Base-by-base conservation (phyloP, 2,888 invertebrate genomes). In the Synanthedon myopaeformis region DNA sequence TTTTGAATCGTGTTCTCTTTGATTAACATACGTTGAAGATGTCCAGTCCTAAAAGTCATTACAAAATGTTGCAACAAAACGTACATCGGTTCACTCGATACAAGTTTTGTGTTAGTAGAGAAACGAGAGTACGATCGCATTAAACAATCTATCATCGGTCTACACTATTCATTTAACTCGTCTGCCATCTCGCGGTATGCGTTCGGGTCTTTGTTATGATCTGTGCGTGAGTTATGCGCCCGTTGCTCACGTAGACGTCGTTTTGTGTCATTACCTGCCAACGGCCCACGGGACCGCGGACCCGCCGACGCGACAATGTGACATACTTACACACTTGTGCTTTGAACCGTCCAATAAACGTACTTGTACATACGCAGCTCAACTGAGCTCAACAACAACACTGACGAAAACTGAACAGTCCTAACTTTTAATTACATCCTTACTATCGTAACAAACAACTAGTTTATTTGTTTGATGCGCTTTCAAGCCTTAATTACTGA, bases 201-300 rank as follows among this genome's bases (percentile, higher is more conserved):
- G 53, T 60, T 69, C 64, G 61, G 65, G 69, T 72, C 67, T 70
- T 67, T 73, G 72, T 74, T 78, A 69, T 74, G 74, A 73, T 72
- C 69, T 60, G 63, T 62, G 68, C 70, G 70, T 75, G 73, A 70
- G 72, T 69, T 73, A 71, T 72, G 69, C 61, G 66, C 56, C 58
- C 55, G 60, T 56, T 62, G 64, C 61, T 66, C 61, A 64, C 66
- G 67, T 35, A 35, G 35, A 35, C 35, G 35, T 35, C 35, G 75
- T 76, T 76, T 79, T 76, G 74, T 79, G 72, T 81, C 76, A 74
- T 77, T 78, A 78, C 77, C 75, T 77, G 75, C 66, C 66, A 65
- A 63, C 70, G 72, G 70, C 74, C 70, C 71, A 69, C 67, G 70
- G 69, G 71, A 70, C 71, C 69, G 67, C 70, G 69, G 72, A 54